Conservation (phyloP, 2,888 invertebrate species). For the Apamea anceps region DNA sequence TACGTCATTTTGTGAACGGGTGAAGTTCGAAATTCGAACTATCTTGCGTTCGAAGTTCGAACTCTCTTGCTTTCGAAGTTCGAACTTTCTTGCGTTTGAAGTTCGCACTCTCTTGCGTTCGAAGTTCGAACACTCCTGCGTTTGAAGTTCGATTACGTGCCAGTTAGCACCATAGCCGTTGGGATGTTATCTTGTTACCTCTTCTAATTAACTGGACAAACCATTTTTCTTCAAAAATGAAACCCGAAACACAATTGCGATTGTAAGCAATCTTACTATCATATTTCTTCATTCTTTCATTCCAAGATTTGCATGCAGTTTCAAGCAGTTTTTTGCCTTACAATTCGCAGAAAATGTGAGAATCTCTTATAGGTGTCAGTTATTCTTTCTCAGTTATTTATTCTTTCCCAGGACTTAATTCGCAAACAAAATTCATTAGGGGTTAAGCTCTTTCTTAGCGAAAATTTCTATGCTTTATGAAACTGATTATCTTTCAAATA, state of each 20-base stretch:
- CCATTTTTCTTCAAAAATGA: background rate
- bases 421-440: background rate
- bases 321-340: too few relatives aligned
- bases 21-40: background rate
- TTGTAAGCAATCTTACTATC: background rate
- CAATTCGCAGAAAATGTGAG: conserved; percentile 5
- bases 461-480: background rate
- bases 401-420: background rate
- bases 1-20: background rate
- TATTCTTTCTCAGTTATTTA: background rate
- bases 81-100: background rate
- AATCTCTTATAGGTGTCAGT: background rate
- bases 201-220: background rate
- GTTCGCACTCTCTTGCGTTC: background rate
- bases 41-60: background rate
- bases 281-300: conserved; percentile 18
- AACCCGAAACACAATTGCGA: background rate
- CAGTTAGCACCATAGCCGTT: background rate
- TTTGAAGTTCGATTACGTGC: background rate
- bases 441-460: background rate
- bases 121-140: background rate
- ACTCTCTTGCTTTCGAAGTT: background rate
- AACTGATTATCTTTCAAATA: background rate
- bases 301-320: conserved; percentile 20
- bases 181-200: background rate